phyloP scores from a whole-genome alignment of 2,888 invertebrate species.

The Drosophila anomelani region DNA sequence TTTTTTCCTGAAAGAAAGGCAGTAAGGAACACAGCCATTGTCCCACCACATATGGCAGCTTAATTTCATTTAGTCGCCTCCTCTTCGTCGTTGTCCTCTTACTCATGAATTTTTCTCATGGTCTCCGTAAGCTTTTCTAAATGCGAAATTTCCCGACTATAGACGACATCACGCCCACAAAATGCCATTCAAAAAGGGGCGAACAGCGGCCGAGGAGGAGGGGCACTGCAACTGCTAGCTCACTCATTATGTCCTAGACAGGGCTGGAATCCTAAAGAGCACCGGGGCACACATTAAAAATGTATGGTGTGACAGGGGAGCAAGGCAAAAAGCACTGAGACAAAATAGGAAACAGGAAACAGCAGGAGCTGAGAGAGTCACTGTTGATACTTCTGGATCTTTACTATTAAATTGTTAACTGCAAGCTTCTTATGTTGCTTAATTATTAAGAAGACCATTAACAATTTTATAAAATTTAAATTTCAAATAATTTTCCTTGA shows the following conservation, averaged over 20 bases:
- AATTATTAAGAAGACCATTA: no score
- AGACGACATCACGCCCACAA: slow-evolving; percentile 41
- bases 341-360: not conserved
- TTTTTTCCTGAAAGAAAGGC: not conserved
- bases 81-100: slow-evolving; percentile 13
- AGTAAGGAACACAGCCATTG: slow-evolving; percentile 2
- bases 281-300: slow-evolving; percentile 42
- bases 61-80: slow-evolving; percentile 46
- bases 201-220: not conserved
- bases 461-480: not conserved
- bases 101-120: slow-evolving; percentile 47
- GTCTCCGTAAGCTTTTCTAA: slow-evolving; percentile 42
- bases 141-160: slow-evolving; percentile 36
- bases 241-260: slow-evolving; percentile 52
- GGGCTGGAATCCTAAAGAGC: slow-evolving; percentile 41
- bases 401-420: no score
- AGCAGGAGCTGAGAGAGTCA: no score
- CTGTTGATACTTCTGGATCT: no score
- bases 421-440: no score
- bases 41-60: slow-evolving; percentile 41
- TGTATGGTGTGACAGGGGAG: slow-evolving; percentile 33
- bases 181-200: slow-evolving; percentile 30
- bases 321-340: slow-evolving; percentile 5
- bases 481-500: no score
- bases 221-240: slow-evolving; percentile 39